Evolutionary conservation across 2,113 vertebrate species (phyloP).

Genomic region (Colossoma macropomum): DNA sequence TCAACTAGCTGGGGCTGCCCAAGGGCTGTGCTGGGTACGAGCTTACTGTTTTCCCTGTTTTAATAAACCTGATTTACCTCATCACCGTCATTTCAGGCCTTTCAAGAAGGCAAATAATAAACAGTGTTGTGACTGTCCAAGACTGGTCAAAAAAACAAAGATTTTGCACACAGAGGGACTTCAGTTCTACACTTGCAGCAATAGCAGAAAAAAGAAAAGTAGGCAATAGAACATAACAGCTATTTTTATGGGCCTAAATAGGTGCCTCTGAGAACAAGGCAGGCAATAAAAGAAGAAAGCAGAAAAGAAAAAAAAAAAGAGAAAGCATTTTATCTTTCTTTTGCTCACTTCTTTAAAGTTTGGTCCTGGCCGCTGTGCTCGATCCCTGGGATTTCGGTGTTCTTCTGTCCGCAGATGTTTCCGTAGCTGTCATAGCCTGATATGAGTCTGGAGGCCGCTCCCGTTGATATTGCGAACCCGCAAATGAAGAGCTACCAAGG

Average conservation of each 20-base stretch:
- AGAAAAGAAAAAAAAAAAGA: background rate
- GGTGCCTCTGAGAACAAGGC: background rate
- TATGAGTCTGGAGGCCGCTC: slow-evolving; percentile 89
- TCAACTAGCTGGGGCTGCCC: too few relatives aligned
- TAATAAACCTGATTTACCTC: too few relatives aligned
- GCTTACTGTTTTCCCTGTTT: too few relatives aligned
- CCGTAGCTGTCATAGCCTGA: slow-evolving; percentile 97
- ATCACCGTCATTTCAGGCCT: too few relatives aligned
- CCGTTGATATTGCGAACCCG: slow-evolving; percentile 91
- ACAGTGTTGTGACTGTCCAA: too few relatives aligned
- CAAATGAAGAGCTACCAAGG: slow-evolving; percentile 87
- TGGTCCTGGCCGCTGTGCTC: slow-evolving; percentile 89
- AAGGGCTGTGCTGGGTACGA: too few relatives aligned
- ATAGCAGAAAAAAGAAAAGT: background rate
- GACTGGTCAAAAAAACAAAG: too few relatives aligned
- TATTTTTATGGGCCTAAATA: background rate
- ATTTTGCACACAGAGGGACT: too few relatives aligned
- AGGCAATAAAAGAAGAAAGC: background rate
- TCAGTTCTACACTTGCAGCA: background rate
- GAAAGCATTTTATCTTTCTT: background rate
- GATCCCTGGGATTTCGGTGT: slow-evolving; percentile 84
- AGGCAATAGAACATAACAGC: background rate
- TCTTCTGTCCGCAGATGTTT: slow-evolving; percentile 94
- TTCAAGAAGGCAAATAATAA: too few relatives aligned
- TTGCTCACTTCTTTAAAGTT: slow-evolving; percentile 86